Base-by-base conservation (phyloP, 2,797 vertebrate genomes). In the Xenentodon cancila region DNA sequence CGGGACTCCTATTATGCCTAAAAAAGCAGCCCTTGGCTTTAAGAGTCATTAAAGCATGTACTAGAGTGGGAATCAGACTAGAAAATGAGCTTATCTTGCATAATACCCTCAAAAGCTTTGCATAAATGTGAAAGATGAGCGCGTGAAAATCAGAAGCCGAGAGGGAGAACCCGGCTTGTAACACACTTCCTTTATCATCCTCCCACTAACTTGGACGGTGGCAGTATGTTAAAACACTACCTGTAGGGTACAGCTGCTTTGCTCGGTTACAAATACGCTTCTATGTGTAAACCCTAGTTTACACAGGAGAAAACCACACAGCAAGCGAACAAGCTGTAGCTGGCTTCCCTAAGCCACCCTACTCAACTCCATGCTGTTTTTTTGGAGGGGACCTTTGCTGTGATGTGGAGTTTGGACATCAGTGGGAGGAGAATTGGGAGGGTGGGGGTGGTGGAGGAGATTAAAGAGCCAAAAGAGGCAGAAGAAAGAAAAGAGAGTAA, bases 1-100 rank as follows among this genome's bases (percentile, higher is more conserved):
- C 63, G 64, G 81, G 81, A 77, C 80, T 86, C 77, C 84, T 66
- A 87, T 89, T 90, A 86, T 88, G 85, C 75, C 76, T 80, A 82
- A 88, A 92, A 89, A 91, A 88, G 88, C 83, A 91, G 79, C 87
- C 86, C 68, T 86, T 79, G 87, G 87, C 89, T 91, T 86, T 80
- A 90, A 90, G 88, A 92, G 87, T 92, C 90, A 92, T 92, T 93
- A 92, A 89, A 90, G 87, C 87, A 81, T 89, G 89, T 89, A 81
- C 87, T 86, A 73, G 87, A 92, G 89, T 84, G 75, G 85, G 86
- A 92, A 92, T 92, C 91, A 90, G 87, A 91, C 90, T 90, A 92
- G 89, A 91, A 94, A 94, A 94, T 92, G 85, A 92, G 93, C 92
- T 94, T 92, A 94, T 92, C 89, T 74, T 90, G 88, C 86, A 93